phyloP scores from a whole-genome alignment of 2,113 vertebrate species.

The Brachionichthys hirsutus region DNA sequence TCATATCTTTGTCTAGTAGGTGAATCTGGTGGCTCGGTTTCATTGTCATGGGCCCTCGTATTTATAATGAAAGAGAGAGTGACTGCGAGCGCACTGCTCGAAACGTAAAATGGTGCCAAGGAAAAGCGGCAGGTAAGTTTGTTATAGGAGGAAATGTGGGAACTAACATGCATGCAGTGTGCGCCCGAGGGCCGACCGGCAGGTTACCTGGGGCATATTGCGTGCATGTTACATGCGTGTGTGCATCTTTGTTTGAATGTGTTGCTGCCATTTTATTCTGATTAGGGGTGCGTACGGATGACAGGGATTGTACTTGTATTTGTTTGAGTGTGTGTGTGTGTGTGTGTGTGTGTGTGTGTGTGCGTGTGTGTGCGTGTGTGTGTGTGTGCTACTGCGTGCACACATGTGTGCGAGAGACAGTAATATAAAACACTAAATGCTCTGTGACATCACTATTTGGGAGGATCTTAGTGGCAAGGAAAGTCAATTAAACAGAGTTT shows the following conservation, averaged over 20 bases:
- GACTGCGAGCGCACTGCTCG: slow-evolving; percentile 45
- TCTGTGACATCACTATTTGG: slow-evolving; percentile 73
- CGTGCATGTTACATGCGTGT: slow-evolving; percentile 4
- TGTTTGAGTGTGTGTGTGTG: slow-evolving; percentile 12
- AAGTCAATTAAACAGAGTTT: slow-evolving; percentile 79
- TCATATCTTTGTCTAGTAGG: slow-evolving; percentile 66
- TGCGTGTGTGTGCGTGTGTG: slow-evolving; percentile 9
- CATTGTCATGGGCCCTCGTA: slow-evolving; percentile 55
- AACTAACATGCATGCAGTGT: slow-evolving; percentile 20
- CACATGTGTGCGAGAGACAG: slow-evolving; percentile 15
- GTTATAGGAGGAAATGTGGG: slow-evolving; percentile 33
- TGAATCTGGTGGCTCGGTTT: slow-evolving; percentile 53
- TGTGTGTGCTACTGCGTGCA: slow-evolving; percentile 21
- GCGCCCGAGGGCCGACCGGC: slow-evolving; percentile 37
- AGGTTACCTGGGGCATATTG: slow-evolving; percentile 35
- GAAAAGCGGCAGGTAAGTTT: slow-evolving; percentile 65
- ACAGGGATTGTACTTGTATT: neutral
- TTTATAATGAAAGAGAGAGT: slow-evolving; percentile 59
- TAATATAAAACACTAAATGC: slow-evolving; percentile 42
- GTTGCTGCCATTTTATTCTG: too few species aligned
- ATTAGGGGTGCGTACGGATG: too few species aligned
- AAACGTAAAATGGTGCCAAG: slow-evolving; percentile 56
- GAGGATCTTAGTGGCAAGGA: slow-evolving; percentile 74
- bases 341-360: slow-evolving; percentile 21
- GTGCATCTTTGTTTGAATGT: slow-evolving; percentile 2